Evolutionary conservation across 2,888 invertebrate genomes (phyloP).

Genomic region (Bellardia pandia): DNA sequence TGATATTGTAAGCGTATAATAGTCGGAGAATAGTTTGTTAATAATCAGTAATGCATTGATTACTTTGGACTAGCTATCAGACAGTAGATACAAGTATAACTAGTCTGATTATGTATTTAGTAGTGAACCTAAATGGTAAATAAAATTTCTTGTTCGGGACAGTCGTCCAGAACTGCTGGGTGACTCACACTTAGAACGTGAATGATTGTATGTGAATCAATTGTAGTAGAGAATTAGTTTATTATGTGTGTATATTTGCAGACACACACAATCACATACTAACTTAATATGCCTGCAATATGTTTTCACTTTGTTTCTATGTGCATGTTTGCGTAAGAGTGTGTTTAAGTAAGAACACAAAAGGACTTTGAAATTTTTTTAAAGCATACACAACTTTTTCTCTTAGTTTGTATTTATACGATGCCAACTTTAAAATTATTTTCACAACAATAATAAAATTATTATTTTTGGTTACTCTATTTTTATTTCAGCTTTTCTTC

Average conservation of each 20-base stretch:
- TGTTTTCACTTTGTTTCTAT: constrained; percentile 29
- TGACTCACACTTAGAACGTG: no score
- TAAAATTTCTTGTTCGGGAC: no score
- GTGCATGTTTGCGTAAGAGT: constrained; percentile 48
- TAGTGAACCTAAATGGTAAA: no score
- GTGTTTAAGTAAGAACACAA: constrained; percentile 61
- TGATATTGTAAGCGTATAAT: no score
- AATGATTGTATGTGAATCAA: constrained; percentile 22
- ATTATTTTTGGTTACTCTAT: no score
- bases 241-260: constrained; percentile 40
- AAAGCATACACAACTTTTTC: constrained; percentile 32
- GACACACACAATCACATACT: neutral
- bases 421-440: neutral
- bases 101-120: no score
- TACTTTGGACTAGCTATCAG: no score
- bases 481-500: no score
- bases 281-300: constrained; percentile 49
- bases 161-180: no score
- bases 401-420: neutral
- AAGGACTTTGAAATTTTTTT: constrained; percentile 46
- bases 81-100: no score
- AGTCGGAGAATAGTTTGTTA: no score
- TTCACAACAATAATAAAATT: neutral
- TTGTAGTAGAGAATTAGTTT: constrained; percentile 46
- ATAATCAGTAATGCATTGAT: no score